Base-by-base conservation (phyloP, 2,888 invertebrate genomes). In the Philereme vetulata region DNA sequence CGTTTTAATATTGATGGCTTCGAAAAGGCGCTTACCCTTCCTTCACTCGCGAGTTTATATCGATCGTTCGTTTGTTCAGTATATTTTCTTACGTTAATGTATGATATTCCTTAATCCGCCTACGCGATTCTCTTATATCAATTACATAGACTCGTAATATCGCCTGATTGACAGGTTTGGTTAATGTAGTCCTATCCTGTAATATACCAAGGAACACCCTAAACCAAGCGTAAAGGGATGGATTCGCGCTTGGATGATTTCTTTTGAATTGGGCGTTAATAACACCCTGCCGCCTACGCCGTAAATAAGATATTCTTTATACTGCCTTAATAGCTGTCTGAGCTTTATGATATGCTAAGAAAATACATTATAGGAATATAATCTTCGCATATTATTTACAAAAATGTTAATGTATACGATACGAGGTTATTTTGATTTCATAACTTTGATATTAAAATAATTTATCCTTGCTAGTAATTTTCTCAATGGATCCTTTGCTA, bases 141-240 rank as follows among this genome's bases (percentile, higher is more conserved):
- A 86, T 87, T 85, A 83, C 83, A 78, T 68, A 73, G 76, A 71
- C 68, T 66, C 61, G 64, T 70, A 80, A 76, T 81, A 82, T 79
- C 67, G 72, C 73, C 76, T 86, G 86, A 88, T 86, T 84, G 87
- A 86, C 86, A 82, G 80, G 75, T 76, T 79, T 72, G 77, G 77
- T 74, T 81, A 80, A 82, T 80, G 76, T 77, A 75, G 71, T 73
- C 74, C 74, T 67, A 71, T 73, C 74, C 74, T 67, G 71, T 78
- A 76, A 77, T 76, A 72, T 74, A 76, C 67, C 66, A 60, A 73
- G 66, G 64, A 66, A 72, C 67, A 72, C 65, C 76, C 72, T 73
- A 78, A 73, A 77, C 72, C 72, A 66, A 75, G 68, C 74, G 77
- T 79, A 78, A 81, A 81, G 76, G 77, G 80, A 80, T 80, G 75